phyloP scores from a whole-genome alignment of 53 echinoderm and acorn worm genomes.

The Arbacia lixula region DNA sequence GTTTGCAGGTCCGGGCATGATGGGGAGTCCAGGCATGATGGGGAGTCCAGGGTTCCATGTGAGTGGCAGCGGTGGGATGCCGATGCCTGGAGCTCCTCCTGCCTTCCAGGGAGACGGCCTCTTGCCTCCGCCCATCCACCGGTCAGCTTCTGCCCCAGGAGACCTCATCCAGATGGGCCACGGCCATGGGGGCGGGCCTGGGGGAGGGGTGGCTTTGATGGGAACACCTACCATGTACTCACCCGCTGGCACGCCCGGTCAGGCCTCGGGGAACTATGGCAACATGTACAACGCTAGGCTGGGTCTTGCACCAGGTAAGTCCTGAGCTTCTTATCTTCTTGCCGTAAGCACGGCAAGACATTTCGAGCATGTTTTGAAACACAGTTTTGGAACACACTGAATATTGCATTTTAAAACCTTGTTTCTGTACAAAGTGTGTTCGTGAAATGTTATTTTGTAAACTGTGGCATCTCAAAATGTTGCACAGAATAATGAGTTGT shows the following conservation, averaged over 20 bases:
- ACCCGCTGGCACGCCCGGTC: not conserved
- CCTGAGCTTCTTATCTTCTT: not conserved
- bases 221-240: conserved; percentile 7
- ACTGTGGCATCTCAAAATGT: not conserved
- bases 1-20: not conserved
- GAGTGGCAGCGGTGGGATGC: not conserved
- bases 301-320: conserved; percentile 30
- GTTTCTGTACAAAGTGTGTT: too few species aligned
- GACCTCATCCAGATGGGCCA: not conserved
- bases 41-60: not conserved
- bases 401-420: not conserved
- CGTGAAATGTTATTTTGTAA: not conserved
- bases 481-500: too few species aligned
- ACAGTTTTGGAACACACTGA: not conserved
- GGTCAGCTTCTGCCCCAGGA: conserved; percentile 32
- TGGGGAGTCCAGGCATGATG: not conserved
- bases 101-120: not conserved
- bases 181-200: not conserved
- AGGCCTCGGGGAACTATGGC: not conserved
- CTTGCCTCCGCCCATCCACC: conserved; percentile 18
- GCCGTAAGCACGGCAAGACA: not conserved
- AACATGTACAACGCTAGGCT: not conserved
- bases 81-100: not conserved
- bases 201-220: not conserved
- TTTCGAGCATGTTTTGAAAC: not conserved